These are phyloP conservation scores for Phyllotreta cruciferae DNA, from an alignment of 2,888 invertebrate genomes.

Conservation along the genomic window DNA sequence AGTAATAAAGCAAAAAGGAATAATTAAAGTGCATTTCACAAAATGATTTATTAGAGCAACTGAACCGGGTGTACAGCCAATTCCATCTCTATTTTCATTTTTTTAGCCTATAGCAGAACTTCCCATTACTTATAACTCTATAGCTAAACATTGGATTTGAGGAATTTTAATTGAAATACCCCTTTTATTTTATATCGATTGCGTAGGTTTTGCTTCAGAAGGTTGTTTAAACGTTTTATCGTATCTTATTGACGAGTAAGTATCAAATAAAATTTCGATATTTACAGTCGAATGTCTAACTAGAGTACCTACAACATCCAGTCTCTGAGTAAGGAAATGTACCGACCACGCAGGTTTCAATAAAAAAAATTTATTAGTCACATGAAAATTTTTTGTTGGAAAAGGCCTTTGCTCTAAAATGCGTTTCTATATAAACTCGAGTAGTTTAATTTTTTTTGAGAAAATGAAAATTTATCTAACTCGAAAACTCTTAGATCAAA, in stretches of 20 bases:
- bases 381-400: conserved; percentile 24
- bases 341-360: conserved; percentile 28
- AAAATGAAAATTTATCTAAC: no score
- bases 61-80: background rate
- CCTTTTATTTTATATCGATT: background rate
- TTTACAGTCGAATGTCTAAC: conserved; percentile 14
- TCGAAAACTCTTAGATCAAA: no score
- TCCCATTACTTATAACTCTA: no score
- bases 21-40: conserved; percentile 18
- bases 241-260: conserved; percentile 1
- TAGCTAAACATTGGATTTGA: no score
- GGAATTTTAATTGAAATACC: no score
- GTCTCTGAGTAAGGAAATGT: conserved; percentile 29
- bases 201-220: background rate
- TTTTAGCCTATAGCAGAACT: no score
- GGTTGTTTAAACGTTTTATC: background rate
- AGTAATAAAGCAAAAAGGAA: conserved; percentile 14
- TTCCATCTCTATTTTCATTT: no score
- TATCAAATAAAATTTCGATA: conserved; percentile 23
- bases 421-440: no score
- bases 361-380: conserved; percentile 25
- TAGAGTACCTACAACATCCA: conserved; percentile 20
- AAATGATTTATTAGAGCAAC: conserved; percentile 21
- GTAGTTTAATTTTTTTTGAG: no score
- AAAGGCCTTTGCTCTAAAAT: background rate